These are phyloP conservation scores for Aurelia aurita DNA, from an alignment of 30 jellyfish, hydroid and myxozoan genomes.

Conservation along the genomic window DNA sequence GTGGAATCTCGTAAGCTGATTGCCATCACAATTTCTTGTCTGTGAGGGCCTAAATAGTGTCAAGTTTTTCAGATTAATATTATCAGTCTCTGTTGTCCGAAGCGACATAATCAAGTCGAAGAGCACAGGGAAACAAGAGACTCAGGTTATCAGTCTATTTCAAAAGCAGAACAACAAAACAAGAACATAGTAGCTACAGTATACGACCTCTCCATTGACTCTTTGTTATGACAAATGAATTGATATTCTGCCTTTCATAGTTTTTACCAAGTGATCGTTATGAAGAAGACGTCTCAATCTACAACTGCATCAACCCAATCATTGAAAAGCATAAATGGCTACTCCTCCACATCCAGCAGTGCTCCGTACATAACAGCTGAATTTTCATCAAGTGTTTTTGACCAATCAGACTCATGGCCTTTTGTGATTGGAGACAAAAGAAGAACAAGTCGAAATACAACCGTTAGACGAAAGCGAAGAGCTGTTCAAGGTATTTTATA, in stretches of 20 bases:
- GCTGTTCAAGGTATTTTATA: not conserved
- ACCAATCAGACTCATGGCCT: not conserved
- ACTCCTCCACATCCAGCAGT: not conserved
- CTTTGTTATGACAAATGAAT: too few species aligned
- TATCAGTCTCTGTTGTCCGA: too few species aligned
- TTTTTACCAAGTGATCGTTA: constrained; percentile 61
- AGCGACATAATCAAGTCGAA: too few species aligned
- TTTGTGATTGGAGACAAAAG: constrained; percentile 52
- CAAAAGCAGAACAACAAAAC: too few species aligned
- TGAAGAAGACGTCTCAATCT: not conserved
- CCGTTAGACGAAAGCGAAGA: constrained; percentile 34
- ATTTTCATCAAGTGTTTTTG: constrained; percentile 46
- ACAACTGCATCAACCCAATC: not conserved
- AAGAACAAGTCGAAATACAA: constrained; percentile 31
- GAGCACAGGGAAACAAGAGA: too few species aligned
- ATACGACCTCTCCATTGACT: too few species aligned
- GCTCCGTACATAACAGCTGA: constrained; percentile 73
- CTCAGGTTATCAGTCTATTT: too few species aligned
- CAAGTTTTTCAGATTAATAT: too few species aligned
- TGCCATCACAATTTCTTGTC: too few species aligned
- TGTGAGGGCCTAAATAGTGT: too few species aligned
- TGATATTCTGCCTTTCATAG: not conserved
- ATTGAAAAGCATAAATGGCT: constrained; percentile 7
- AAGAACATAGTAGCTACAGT: too few species aligned
- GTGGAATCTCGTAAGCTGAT: too few species aligned